Percentiles rank a stretch among this genome's conserved stretches.
Conservation (phyloP, 1,140 invertebrate genomes). For the Euura saliciscinereae region DNA sequence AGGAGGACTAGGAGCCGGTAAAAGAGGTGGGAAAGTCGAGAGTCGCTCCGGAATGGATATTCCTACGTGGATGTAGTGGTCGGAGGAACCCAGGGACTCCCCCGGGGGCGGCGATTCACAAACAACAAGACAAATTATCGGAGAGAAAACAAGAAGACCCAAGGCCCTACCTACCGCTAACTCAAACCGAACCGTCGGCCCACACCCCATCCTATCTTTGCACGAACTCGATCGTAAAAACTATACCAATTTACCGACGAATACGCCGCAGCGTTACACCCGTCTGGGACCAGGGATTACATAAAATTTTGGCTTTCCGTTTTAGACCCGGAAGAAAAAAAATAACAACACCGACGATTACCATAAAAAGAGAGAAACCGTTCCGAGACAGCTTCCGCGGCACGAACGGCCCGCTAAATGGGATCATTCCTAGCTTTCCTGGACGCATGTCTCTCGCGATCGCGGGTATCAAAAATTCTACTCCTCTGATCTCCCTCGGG, state of each 20-base stretch:
- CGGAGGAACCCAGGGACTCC: not conserved
- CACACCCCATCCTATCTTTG: no score
- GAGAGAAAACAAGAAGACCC: not conserved
- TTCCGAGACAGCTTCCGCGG: no score
- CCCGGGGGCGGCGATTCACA: not conserved
- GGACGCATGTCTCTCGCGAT: no score
- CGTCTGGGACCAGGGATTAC: not conserved
- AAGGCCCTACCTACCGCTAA: not conserved
- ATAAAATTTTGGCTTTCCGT: not conserved
- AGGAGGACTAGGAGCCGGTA: no score
- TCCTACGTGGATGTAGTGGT: no score
- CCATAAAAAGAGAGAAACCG: not conserved
- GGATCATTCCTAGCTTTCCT: no score
- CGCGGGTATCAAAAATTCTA: no score
- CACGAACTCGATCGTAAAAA: not conserved
- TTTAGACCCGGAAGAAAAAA: not conserved
- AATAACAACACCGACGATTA: not conserved
- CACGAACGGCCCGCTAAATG: no score
- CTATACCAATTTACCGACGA: not conserved
- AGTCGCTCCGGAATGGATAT: no score
- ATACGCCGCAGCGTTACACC: no score
- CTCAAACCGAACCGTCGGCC: not conserved
- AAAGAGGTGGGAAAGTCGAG: no score
- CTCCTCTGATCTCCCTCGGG: not conserved
- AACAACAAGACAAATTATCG: slow-evolving; percentile 7